phyloP scores from a whole-genome alignment of 2,797 vertebrate species.

The Triplophysa yarkandensis region DNA sequence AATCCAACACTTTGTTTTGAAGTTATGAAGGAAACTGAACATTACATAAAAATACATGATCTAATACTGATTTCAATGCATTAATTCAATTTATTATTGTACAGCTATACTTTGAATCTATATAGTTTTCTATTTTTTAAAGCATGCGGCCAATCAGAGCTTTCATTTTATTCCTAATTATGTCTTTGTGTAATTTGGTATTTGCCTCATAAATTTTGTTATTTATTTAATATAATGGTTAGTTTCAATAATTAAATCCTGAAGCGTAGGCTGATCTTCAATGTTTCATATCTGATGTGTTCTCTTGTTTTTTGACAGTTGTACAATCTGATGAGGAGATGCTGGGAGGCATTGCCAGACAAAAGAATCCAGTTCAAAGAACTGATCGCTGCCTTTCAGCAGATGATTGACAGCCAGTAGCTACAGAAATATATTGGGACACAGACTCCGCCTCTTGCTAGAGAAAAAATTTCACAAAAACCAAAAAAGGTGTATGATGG shows the following conservation, averaged over 20 bases:
- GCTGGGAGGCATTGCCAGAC: conserved; percentile 86
- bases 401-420: conserved; percentile 60
- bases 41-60: too few species aligned
- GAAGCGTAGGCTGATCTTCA: background rate
- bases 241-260: background rate
- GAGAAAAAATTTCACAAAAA: background rate
- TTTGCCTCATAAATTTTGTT: too few species aligned
- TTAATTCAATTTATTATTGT: too few species aligned
- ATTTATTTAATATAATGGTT: too few species aligned
- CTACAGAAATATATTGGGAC: conserved; percentile 26
- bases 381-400: conserved; percentile 86
- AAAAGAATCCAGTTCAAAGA: conserved; percentile 85
- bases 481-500: background rate
- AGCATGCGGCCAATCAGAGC: too few species aligned
- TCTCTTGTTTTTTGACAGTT: conserved; percentile 72
- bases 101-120: too few species aligned
- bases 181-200: too few species aligned
- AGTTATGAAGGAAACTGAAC: too few species aligned
- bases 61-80: too few species aligned
- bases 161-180: too few species aligned
- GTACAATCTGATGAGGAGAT: conserved; percentile 90
- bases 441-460: conserved; percentile 26
- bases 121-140: too few species aligned
- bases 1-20: too few species aligned
- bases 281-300: background rate